Conservation (phyloP, 2,888 invertebrate species). For the Apotomis betuletana region DNA sequence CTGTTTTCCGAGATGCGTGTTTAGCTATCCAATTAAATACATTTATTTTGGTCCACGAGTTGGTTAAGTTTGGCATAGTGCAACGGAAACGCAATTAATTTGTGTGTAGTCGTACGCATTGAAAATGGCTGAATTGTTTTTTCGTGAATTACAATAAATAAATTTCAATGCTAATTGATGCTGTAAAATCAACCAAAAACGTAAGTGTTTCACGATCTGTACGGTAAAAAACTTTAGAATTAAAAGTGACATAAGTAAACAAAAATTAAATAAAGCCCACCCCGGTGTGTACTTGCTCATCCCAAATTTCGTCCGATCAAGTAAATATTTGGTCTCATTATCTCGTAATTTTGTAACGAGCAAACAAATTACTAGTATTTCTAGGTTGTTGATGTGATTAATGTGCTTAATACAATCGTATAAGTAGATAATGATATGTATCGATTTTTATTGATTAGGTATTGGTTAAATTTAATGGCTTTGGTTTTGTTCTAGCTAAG, state of each 20-base stretch:
- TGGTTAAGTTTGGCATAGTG: constrained; percentile 15
- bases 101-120: constrained; percentile 43
- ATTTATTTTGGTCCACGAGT: constrained; percentile 32
- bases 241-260: constrained; percentile 30
- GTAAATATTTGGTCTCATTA: constrained; percentile 47
- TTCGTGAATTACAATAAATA: constrained; percentile 41
- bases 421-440: constrained; percentile 30
- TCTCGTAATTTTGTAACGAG: constrained; percentile 34
- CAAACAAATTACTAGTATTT: constrained; percentile 35
- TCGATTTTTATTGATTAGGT: constrained; percentile 43
- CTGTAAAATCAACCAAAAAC: constrained; percentile 22
- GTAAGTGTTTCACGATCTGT: constrained; percentile 22
- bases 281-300: constrained; percentile 39
- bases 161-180: constrained; percentile 30
- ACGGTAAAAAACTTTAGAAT: background rate
- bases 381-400: constrained; percentile 20
- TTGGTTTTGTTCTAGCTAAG: constrained; percentile 59
- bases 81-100: constrained; percentile 39
- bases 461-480: constrained; percentile 30
- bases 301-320: constrained; percentile 43
- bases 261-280: constrained; percentile 18
- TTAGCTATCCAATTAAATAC: constrained; percentile 33
- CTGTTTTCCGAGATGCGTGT: background rate
- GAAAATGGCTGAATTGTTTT: constrained; percentile 43
- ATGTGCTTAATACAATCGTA: constrained; percentile 1